Evolutionary conservation across 2,888 invertebrate species (phyloP), one percentile per base, ranked within the genome.

Genomic region (Polydrusus tereticollis): DNA sequence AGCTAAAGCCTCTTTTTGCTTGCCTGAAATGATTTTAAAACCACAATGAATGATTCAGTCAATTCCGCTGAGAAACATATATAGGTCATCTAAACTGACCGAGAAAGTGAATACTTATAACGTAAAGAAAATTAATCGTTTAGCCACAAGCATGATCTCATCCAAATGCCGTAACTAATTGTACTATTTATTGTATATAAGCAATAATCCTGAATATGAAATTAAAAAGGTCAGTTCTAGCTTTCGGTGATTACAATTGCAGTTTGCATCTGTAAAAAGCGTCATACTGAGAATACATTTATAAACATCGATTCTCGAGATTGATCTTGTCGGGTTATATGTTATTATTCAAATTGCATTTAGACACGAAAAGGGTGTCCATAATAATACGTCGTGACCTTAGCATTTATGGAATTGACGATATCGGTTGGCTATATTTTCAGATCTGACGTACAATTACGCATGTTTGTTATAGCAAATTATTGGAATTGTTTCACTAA

Each of bases 321-420:
- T 68, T 20, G 47, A 57, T 60, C 26, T 60, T 23, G 21, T 58
- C 50, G 20, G 50, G 59, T 72, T 68, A 63, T 72, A 63, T 57
- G 63, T 29, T 38, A 67, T 66, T 66, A 66, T 66, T 66, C 20
- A 68, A 59, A 68, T 68, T 68, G 60, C 59, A 68, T 36, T 21
- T 59, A 41, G 57, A 68, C 68, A 73, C 41, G 69, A 43, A 66
- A 73, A 69, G 73, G 73, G 73, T 69, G 73, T 73, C 73, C 73
- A 72, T 72, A 72, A 57, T 72, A 68, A 72, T 38, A 52, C 50
- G 10, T 10, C 45, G 41, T 68, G 72, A 72, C 72, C 72, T 72
- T 68, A 72, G 55, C 72, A 72, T 72, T 72, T 68, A 60, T 64
- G 20, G 23, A 16, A 69, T 64, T 69, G 36, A 47, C 43, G 58